Conservation (phyloP, 2,888 invertebrate genomes). For the Arrhopalites spinosus region DNA sequence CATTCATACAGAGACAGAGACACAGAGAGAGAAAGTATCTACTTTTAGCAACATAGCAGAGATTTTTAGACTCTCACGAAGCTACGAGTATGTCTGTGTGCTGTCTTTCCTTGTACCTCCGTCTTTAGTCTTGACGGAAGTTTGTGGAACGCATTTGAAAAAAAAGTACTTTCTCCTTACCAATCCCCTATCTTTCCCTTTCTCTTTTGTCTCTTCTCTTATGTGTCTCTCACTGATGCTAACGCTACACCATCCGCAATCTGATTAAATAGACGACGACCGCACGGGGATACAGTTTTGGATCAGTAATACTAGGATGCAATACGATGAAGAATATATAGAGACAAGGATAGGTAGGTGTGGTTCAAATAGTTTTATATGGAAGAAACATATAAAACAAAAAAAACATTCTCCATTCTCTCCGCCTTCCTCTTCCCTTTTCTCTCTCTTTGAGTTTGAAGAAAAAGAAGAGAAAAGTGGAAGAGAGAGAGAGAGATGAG, state of each 20-base stretch:
- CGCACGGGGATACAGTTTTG: background rate
- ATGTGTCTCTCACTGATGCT: slow-evolving; percentile 24
- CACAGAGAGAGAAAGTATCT: too few species aligned
- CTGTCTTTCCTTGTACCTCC: background rate
- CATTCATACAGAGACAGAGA: background rate
- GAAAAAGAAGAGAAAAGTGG: background rate
- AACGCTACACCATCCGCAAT: slow-evolving; percentile 30
- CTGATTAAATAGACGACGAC: slow-evolving; percentile 19
- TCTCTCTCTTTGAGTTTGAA: background rate
- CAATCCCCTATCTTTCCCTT: too few species aligned
- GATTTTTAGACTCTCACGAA: background rate
- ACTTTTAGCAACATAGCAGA: background rate
- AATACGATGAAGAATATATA: background rate
- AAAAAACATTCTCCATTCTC: slow-evolving; percentile 5
- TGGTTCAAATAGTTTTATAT: background rate
- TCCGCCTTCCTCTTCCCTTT: background rate
- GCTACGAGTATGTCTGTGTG: background rate
- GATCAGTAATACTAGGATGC: too few species aligned
- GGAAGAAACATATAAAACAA: slow-evolving; percentile 24
- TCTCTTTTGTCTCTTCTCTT: slow-evolving; percentile 13
- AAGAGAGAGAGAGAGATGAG: background rate
- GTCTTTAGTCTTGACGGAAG: background rate
- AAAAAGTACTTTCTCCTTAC: slow-evolving; percentile 10
- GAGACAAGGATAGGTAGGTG: background rate
- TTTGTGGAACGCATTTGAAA: background rate